These are phyloP conservation scores for Leptobrachium leishanense DNA, from an alignment of 2,113 vertebrate species.

Conservation along the genomic window DNA sequence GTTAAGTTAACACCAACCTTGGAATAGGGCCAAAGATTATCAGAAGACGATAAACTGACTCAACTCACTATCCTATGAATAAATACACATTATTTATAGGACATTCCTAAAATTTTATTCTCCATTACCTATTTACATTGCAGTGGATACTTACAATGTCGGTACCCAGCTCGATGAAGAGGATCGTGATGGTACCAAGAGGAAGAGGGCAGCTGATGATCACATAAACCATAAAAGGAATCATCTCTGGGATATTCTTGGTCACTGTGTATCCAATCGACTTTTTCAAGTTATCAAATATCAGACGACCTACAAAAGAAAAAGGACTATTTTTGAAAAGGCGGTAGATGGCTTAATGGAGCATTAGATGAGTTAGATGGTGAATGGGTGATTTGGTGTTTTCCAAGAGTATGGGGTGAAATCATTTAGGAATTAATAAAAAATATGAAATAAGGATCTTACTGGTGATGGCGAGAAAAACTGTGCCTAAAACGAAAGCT, in stretches of 20 bases:
- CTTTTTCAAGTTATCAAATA: slow-evolving; percentile 45
- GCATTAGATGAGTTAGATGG: too few relatives aligned
- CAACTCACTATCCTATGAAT: too few relatives aligned
- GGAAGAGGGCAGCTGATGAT: slow-evolving; percentile 39
- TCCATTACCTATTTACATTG: neutral
- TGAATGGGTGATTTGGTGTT: too few relatives aligned
- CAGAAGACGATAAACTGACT: too few relatives aligned
- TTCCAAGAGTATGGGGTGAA: too few relatives aligned
- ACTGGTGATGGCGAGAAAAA: too few relatives aligned
- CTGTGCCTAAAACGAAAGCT: too few relatives aligned
- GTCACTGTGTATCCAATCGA: slow-evolving; percentile 41
- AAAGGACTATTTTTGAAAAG: neutral
- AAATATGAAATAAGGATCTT: too few relatives aligned
- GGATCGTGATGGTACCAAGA: slow-evolving; percentile 36
- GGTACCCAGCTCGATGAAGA: slow-evolving; percentile 41
- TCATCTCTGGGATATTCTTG: slow-evolving; percentile 45
- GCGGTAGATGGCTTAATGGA: neutral
- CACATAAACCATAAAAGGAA: slow-evolving; percentile 43
- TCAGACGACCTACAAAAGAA: slow-evolving; percentile 28
- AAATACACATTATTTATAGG: too few relatives aligned
- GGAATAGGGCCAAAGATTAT: too few relatives aligned
- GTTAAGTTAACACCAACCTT: too few relatives aligned
- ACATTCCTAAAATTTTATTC: neutral
- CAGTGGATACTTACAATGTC: slow-evolving; percentile 32
- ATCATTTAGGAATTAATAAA: too few relatives aligned